Percentiles rank a stretch among this genome's conserved stretches.
phyloP scores from a whole-genome alignment of 2,888 invertebrate species.

The Hyppa rectilinea region DNA sequence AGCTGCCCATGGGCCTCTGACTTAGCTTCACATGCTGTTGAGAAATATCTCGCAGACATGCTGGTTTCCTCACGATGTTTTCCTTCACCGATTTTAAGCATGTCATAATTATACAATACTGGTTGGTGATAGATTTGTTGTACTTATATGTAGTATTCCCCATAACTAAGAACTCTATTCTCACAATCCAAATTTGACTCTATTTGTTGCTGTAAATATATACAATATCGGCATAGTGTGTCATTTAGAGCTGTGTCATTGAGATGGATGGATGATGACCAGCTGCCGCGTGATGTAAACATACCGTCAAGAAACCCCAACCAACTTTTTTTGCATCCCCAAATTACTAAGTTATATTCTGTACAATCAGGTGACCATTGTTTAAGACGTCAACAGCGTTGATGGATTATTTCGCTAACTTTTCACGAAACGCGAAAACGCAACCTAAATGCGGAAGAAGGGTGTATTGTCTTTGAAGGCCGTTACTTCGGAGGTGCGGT shows the following conservation, averaged over 20 bases:
- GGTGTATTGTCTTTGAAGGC: slow-evolving; percentile 73
- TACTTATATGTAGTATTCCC: not conserved
- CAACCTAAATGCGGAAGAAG: slow-evolving; percentile 76
- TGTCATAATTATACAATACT: too few relatives aligned
- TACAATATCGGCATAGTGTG: slow-evolving; percentile 1
- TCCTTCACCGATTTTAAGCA: too few relatives aligned
- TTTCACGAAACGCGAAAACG: slow-evolving; percentile 69
- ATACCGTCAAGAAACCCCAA: slow-evolving; percentile 22
- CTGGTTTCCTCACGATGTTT: too few relatives aligned
- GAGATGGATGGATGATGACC: slow-evolving; percentile 46
- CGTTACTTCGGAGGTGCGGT: slow-evolving; percentile 65
- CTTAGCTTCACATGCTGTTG: too few relatives aligned
- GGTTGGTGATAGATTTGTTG: not conserved
- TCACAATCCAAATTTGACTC: not conserved
- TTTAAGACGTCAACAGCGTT: slow-evolving; percentile 75
- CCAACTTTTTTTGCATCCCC: slow-evolving; percentile 26
- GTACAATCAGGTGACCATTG: slow-evolving; percentile 73
- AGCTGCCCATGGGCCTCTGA: too few relatives aligned
- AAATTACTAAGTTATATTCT: slow-evolving; percentile 58
- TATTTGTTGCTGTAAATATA: slow-evolving; percentile 11
- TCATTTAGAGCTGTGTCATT: slow-evolving; percentile 35
- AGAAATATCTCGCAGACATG: too few relatives aligned
- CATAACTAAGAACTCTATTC: not conserved
- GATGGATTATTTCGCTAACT: slow-evolving; percentile 78
- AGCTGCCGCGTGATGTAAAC: slow-evolving; percentile 18